Evolutionary conservation across 2,888 invertebrate genomes (phyloP).

Genomic region (Ornithoptera alexandrae): DNA sequence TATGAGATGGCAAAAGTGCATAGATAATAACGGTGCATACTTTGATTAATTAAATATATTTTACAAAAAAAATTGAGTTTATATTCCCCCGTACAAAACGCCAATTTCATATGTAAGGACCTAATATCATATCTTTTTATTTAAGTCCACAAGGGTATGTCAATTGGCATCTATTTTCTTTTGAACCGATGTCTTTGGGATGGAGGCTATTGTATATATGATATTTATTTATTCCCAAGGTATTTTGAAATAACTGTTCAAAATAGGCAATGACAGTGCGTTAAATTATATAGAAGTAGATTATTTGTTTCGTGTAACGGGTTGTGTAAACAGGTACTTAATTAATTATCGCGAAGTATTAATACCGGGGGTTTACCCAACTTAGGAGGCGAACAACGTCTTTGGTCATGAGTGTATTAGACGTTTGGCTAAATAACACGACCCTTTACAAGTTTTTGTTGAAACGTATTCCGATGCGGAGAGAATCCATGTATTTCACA

Average conservation of each 20-base stretch:
- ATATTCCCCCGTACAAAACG: no score
- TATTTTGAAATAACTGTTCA: not conserved
- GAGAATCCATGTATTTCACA: not conserved
- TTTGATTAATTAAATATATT: no score
- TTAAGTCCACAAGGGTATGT: not conserved
- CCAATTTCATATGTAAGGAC: no score
- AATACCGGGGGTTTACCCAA: not conserved
- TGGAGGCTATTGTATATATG: not conserved
- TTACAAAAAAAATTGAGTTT: no score
- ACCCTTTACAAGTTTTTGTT: not conserved
- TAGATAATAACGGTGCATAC: no score
- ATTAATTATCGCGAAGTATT: not conserved
- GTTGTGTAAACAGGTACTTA: no score
- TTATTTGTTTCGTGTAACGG: not conserved
- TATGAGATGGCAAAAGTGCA: no score
- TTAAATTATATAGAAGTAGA: not conserved
- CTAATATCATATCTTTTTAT: not conserved
- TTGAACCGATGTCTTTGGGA: not conserved
- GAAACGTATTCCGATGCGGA: not conserved
- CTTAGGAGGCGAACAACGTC: not conserved
- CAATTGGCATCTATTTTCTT: not conserved
- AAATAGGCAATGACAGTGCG: not conserved
- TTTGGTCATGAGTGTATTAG: no score
- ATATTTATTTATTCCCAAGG: not conserved
- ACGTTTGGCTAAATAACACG: no score